phyloP scores from a whole-genome alignment of 2,113 vertebrate species.

The Rhadina sibilatrix region DNA sequence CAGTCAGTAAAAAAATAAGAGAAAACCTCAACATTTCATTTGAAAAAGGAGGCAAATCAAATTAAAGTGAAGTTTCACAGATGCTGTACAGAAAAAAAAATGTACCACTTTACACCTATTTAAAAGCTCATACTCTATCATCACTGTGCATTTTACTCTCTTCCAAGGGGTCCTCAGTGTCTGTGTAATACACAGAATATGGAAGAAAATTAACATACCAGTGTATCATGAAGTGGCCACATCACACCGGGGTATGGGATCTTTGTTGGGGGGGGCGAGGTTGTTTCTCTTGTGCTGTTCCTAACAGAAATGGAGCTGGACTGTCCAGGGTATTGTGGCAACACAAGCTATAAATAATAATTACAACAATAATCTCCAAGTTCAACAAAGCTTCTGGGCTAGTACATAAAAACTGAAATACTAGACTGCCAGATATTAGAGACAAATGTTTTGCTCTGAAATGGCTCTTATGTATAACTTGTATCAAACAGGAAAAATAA shows the following conservation, averaged over 20 bases:
- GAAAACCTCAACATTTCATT: conserved; percentile 20
- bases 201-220: not conserved
- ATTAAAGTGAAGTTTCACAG: conserved; percentile 11
- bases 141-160: not conserved
- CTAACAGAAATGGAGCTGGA: not conserved
- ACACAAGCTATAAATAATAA: conserved; percentile 21
- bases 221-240: not conserved
- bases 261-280: accelerated
- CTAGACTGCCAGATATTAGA: conserved; percentile 7
- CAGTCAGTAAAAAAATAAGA: conserved; percentile 13
- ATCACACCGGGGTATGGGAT: not conserved
- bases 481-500: conserved; percentile 26
- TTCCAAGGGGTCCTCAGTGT: not conserved
- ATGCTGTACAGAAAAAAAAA: not conserved
- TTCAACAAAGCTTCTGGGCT: conserved; percentile 43
- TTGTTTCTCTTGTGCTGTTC: not conserved
- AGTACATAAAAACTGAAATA: conserved; percentile 51
- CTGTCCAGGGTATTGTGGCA: not conserved
- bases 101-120: not conserved
- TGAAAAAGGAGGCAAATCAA: conserved; percentile 34
- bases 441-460: conserved; percentile 43
- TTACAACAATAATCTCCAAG: conserved; percentile 18
- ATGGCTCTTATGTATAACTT: conserved; percentile 28
- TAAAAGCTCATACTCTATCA: not conserved
- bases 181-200: not conserved